Conservation (phyloP, 1,140 invertebrate genomes). For the Micrasema longulum region DNA sequence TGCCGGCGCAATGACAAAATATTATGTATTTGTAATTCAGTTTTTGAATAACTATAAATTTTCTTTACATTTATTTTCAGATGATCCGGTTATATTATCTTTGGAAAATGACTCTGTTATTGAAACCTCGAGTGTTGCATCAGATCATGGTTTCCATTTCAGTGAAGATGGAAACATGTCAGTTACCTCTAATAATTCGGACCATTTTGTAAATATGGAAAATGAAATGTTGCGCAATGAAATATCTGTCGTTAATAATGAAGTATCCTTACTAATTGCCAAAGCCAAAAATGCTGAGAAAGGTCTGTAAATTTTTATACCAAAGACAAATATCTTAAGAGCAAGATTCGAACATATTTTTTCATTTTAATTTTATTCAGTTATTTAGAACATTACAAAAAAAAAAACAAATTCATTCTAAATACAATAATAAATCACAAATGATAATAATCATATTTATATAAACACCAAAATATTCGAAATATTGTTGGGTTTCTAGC, state of each 20-base stretch:
- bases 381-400: too few relatives aligned
- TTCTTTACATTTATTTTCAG: neutral
- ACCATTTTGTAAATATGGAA: constrained; percentile 52
- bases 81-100: constrained; percentile 15
- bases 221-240: constrained; percentile 68
- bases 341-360: too few relatives aligned
- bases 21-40: too few relatives aligned
- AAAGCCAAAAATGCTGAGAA: constrained; percentile 68
- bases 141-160: constrained; percentile 18
- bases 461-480: too few relatives aligned
- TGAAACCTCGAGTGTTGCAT: neutral
- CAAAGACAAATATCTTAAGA: too few relatives aligned
- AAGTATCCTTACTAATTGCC: constrained; percentile 68
- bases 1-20: too few relatives aligned
- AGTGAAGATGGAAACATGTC: constrained; percentile 21
- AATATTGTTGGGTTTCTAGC: too few relatives aligned
- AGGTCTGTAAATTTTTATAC: constrained; percentile 65
- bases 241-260: constrained; percentile 70
- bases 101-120: constrained; percentile 1
- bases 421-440: too few relatives aligned
- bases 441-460: too few relatives aligned
- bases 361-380: too few relatives aligned
- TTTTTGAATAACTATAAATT: too few relatives aligned
- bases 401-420: too few relatives aligned
- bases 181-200: constrained; percentile 10